Percentiles rank a stretch among this genome's conserved stretches.
phyloP scores from a whole-genome alignment of 35 echinoderm and acorn worm species.

The Anneissia japonica region DNA sequence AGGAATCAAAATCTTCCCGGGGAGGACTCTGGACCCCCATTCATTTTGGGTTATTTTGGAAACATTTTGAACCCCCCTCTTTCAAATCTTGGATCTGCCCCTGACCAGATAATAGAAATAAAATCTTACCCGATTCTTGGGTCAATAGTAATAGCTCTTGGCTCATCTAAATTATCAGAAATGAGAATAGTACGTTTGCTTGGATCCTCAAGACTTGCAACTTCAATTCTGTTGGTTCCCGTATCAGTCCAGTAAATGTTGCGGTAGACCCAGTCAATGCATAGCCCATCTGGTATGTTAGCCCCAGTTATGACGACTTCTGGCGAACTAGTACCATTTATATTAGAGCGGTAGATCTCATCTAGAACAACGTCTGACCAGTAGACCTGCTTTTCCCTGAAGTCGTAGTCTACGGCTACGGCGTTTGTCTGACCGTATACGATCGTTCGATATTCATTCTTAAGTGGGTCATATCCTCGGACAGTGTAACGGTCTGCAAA shows the following conservation, averaged over 20 bases:
- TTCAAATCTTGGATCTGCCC: neutral
- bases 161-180: neutral
- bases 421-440: neutral
- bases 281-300: neutral
- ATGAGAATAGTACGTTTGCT: neutral
- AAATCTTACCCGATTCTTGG: neutral
- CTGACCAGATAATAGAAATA: neutral
- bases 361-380: neutral
- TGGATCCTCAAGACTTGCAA: neutral
- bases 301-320: neutral
- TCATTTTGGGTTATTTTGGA: neutral
- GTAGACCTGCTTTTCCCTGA: neutral
- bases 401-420: neutral
- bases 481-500: conserved; percentile 52
- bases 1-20: no score
- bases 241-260: conserved; percentile 3
- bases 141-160: conserved; percentile 1
- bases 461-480: conserved; percentile 14
- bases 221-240: neutral
- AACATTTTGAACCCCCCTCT: neutral
- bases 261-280: neutral
- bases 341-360: neutral
- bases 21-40: no score
- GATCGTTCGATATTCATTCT: conserved; percentile 17
- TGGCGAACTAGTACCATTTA: neutral